These are phyloP conservation scores for Cinclus cinclus DNA, from an alignment of 2,113 vertebrate species.

Conservation along the genomic window DNA sequence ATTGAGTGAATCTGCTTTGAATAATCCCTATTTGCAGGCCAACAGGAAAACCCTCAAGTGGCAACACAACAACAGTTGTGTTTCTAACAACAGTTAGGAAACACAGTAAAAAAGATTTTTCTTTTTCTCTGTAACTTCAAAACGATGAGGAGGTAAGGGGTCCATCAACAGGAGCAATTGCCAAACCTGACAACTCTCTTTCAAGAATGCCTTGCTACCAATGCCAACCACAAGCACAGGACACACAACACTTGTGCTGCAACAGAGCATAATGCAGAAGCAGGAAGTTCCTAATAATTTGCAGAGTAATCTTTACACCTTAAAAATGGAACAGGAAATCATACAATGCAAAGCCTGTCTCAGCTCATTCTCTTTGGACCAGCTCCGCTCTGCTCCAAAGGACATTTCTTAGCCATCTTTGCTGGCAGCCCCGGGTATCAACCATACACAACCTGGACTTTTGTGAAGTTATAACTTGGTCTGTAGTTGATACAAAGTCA, in stretches of 20 bases:
- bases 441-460: not conserved
- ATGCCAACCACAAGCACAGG: not conserved
- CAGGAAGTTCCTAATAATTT: not conserved
- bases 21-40: not conserved
- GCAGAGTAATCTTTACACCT: not conserved
- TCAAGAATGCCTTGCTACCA: not conserved
- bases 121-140: not conserved
- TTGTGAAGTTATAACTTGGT: not conserved
- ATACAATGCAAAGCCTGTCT: not conserved
- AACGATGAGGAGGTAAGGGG: not conserved
- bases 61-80: not conserved
- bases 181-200: not conserved
- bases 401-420: not conserved
- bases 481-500: not conserved
- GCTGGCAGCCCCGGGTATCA: not conserved
- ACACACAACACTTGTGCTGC: not conserved
- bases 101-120: not conserved
- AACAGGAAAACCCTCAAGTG: not conserved
- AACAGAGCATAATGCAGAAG: not conserved
- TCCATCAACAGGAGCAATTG: not conserved
- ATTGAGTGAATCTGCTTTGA: not conserved
- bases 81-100: not conserved
- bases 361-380: not conserved
- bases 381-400: not conserved
- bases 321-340: not conserved